Conservation (phyloP, 1,140 invertebrate genomes). For the Bursaphelenchus mucronatus region DNA sequence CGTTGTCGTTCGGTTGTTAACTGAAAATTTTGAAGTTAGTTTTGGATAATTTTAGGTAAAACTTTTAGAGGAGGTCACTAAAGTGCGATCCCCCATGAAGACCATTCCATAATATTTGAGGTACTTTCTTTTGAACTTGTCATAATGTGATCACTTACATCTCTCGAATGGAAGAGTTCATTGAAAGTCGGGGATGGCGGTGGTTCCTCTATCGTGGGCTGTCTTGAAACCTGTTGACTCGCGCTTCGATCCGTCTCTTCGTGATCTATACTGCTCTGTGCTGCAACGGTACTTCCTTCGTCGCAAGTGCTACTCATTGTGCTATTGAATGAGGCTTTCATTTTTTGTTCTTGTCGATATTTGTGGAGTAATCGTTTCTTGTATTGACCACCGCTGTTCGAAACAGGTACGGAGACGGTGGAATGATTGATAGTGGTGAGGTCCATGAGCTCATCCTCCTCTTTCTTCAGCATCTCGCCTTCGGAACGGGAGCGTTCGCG, state of each 20-base stretch:
- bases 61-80: too few relatives aligned
- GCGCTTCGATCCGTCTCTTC: conserved; percentile 21
- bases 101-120: too few relatives aligned
- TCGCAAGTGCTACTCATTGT: conserved; percentile 23
- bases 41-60: too few relatives aligned
- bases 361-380: conserved; percentile 52
- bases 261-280: conserved; percentile 10
- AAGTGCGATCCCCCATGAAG: too few relatives aligned
- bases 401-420: conserved; percentile 50
- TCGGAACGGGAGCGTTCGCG: conserved; percentile 57
- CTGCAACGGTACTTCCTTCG: conserved; percentile 21
- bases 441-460: conserved; percentile 38
- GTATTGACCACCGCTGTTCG: conserved; percentile 41
- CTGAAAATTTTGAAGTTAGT: conserved; percentile 21
- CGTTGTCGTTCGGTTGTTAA: conserved; percentile 31
- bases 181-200: conserved; percentile 50
- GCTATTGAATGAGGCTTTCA: conserved; percentile 29
- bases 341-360: conserved; percentile 45
- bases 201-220: conserved; percentile 56
- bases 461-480: conserved; percentile 46
- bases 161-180: conserved; percentile 43
- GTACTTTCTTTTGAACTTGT: too few relatives aligned
- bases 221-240: conserved; percentile 36
- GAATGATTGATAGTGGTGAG: conserved; percentile 45
- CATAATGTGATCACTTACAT: conserved; percentile 27